Conservation (phyloP, 2,888 invertebrate species). For the Cephus spinipes region DNA sequence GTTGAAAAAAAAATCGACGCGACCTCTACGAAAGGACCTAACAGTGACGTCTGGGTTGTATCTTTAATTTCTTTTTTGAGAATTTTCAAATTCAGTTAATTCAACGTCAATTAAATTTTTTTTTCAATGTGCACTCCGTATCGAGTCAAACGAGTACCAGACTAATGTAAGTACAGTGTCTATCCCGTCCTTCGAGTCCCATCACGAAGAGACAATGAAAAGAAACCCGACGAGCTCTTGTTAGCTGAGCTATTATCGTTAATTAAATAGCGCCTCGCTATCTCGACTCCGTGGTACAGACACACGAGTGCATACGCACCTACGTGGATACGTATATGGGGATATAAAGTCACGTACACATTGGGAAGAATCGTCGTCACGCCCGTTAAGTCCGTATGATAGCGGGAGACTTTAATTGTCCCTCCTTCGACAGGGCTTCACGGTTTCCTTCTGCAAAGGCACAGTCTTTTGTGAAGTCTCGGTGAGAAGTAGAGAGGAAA, state of each 20-base stretch:
- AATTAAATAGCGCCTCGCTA: constrained; percentile 53
- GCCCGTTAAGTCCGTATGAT: constrained; percentile 4
- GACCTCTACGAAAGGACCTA: not conserved
- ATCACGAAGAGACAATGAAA: constrained; percentile 54
- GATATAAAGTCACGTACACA: not conserved
- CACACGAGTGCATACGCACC: constrained; percentile 29
- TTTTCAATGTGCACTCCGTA: not conserved
- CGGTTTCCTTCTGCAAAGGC: not conserved
- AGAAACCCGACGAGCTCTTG: constrained; percentile 46
- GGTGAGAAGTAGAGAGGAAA: not conserved
- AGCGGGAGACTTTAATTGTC: not conserved
- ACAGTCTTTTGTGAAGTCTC: not conserved
- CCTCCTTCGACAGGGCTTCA: not conserved
- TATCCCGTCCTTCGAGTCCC: constrained; percentile 22
- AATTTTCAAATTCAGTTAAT: constrained; percentile 10
- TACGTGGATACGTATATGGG: not conserved
- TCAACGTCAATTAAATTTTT: not conserved
- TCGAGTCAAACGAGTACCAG: not conserved
- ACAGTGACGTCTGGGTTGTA: not conserved
- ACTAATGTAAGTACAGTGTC: not conserved
- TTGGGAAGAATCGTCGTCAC: not conserved
- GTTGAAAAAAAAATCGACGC: not conserved
- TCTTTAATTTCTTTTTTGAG: not conserved
- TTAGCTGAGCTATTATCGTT: constrained; percentile 52
- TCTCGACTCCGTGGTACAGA: constrained; percentile 35